Conservation (phyloP, 2,888 invertebrate genomes). For the Omphaloscelis lunosa region DNA sequence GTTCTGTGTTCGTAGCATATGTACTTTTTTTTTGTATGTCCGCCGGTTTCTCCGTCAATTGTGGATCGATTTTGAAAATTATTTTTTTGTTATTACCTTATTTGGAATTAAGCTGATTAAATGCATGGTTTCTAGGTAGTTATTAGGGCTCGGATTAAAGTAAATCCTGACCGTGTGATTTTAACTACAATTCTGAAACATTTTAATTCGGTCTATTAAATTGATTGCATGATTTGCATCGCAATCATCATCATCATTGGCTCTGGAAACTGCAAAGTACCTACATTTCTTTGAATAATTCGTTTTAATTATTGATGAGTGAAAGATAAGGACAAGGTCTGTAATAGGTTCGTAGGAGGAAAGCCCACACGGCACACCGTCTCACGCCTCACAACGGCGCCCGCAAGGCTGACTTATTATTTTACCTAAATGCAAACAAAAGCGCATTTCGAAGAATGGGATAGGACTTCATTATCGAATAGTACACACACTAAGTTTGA, state of each 20-base stretch:
- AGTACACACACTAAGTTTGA: conserved; percentile 35
- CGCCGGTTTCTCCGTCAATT: too few species aligned
- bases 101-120: conserved; percentile 8
- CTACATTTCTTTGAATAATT: conserved; percentile 29
- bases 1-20: too few species aligned
- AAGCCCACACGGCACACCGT: conserved; percentile 69
- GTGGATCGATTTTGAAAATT: too few species aligned
- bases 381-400: conserved; percentile 64
- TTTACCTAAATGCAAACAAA: conserved; percentile 66
- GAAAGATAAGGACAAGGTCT: conserved; percentile 68
- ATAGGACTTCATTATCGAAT: conserved; percentile 48
- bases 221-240: not conserved
- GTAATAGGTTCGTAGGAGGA: conserved; percentile 67
- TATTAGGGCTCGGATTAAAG: not conserved
- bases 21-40: too few species aligned
- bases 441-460: conserved; percentile 50
- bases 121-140: conserved; percentile 11
- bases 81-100: conserved; percentile 38
- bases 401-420: conserved; percentile 74
- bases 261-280: conserved; percentile 11
- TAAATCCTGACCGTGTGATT: not conserved
- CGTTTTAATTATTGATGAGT: conserved; percentile 50
- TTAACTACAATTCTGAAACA: not conserved
- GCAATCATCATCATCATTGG: not conserved
- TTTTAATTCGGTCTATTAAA: not conserved